phyloP scores from a whole-genome alignment of 2,797 vertebrate genomes.

The Sitta carolinensis region DNA sequence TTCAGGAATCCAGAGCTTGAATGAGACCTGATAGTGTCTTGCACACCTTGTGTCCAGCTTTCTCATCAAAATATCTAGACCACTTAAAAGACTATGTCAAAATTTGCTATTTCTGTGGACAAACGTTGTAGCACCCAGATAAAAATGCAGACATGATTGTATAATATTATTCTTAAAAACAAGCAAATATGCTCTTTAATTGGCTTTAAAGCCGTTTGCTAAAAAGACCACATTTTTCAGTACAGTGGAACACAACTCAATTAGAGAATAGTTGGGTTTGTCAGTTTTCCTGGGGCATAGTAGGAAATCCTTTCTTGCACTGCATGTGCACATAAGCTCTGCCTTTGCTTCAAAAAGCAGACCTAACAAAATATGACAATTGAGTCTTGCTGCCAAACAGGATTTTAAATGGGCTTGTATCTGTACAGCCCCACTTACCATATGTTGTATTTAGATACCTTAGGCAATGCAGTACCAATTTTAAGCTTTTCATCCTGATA shows the following conservation, averaged over 20 bases:
- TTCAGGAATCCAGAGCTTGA: background rate
- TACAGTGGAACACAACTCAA: slow-evolving; percentile 40
- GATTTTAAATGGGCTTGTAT: slow-evolving; percentile 48
- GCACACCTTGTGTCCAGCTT: background rate
- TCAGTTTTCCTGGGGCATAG: slow-evolving; percentile 64
- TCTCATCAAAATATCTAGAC: background rate
- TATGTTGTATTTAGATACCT: slow-evolving; percentile 49
- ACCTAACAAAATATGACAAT: slow-evolving; percentile 65
- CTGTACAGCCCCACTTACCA: slow-evolving; percentile 9
- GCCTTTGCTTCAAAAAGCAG: slow-evolving; percentile 57
- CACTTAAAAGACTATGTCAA: background rate
- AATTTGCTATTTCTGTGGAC: background rate
- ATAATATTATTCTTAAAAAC: slow-evolving; percentile 10
- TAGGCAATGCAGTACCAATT: slow-evolving; percentile 13
- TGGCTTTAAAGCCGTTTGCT: slow-evolving; percentile 25
- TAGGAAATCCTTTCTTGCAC: slow-evolving; percentile 63
- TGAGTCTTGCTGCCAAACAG: slow-evolving; percentile 37
- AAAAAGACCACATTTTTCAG: slow-evolving; percentile 34
- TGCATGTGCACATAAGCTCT: slow-evolving; percentile 46
- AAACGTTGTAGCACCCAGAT: background rate
- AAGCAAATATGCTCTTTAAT: slow-evolving; percentile 20
- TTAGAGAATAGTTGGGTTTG: slow-evolving; percentile 59
- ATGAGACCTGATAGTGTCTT: background rate
- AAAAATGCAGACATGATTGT: background rate
- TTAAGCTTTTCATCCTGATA: slow-evolving; percentile 13